Evolutionary conservation across 2,888 invertebrate species (phyloP).

Genomic region (Microctonus aethiopoides): DNA sequence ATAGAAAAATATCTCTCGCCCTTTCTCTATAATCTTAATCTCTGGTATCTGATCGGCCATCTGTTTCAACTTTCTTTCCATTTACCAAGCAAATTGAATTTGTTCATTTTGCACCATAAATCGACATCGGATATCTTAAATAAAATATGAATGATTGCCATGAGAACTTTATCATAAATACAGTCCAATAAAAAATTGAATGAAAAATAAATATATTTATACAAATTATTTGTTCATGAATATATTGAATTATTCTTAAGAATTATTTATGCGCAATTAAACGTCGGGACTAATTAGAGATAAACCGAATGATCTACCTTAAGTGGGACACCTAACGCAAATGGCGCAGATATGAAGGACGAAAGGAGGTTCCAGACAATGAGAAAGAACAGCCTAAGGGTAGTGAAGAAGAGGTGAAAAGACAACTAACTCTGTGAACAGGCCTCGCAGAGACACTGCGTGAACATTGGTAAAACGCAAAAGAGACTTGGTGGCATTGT

Average conservation of each 20-base stretch:
- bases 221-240: neutral
- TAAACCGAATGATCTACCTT: slow-evolving; percentile 39
- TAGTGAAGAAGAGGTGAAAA: slow-evolving; percentile 18
- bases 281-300: slow-evolving; percentile 21
- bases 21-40: slow-evolving; percentile 57
- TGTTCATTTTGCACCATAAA: slow-evolving; percentile 33
- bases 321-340: neutral
- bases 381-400: slow-evolving; percentile 60
- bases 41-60: slow-evolving; percentile 67
- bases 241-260: neutral
- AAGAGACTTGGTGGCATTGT: slow-evolving; percentile 50
- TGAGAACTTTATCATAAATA: neutral
- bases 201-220: neutral
- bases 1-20: slow-evolving; percentile 21
- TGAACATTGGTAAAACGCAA: slow-evolving; percentile 3
- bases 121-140: slow-evolving; percentile 26
- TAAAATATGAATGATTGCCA: slow-evolving; percentile 23
- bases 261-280: neutral
- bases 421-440: slow-evolving; percentile 53
- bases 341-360: slow-evolving; percentile 45
- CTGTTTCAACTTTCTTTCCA: slow-evolving; percentile 60
- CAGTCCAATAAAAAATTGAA: neutral
- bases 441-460: slow-evolving; percentile 47
- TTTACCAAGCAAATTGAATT: slow-evolving; percentile 34
- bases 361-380: slow-evolving; percentile 58